These are phyloP conservation scores for Atractosteus spatula DNA, from an alignment of 2,113 vertebrate species.

Conservation along the genomic window DNA sequence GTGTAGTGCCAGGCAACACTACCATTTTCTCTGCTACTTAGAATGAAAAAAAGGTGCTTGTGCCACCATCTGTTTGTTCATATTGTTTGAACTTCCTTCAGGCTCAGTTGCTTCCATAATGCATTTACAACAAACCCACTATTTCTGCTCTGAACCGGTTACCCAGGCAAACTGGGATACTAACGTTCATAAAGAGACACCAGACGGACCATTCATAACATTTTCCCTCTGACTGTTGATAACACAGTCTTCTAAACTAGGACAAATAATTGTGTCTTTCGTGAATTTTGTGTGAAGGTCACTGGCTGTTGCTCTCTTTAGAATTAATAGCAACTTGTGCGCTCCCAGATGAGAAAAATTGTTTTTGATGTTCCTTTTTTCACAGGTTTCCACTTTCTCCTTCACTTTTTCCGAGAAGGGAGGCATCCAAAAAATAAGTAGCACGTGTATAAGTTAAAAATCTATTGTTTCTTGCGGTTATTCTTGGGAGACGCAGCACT, in stretches of 20 bases:
- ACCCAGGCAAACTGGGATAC: background rate
- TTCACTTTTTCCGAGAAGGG: background rate
- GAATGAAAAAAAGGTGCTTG: constrained; percentile 1
- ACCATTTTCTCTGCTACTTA: background rate
- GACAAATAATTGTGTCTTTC: too few relatives aligned
- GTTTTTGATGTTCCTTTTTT: constrained; percentile 33
- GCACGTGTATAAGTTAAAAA: too few relatives aligned
- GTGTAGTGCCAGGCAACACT: background rate
- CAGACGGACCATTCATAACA: too few relatives aligned
- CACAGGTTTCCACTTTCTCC: constrained; percentile 40
- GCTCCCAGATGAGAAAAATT: constrained; percentile 44
- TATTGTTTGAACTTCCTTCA: constrained; percentile 5
- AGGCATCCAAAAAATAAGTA: constrained; percentile 9
- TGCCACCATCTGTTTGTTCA: background rate
- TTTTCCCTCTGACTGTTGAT: too few relatives aligned
- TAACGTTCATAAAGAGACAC: too few relatives aligned
- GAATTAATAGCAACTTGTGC: constrained; percentile 59
- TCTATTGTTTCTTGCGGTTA: constrained; percentile 10
- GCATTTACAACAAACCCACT: background rate
- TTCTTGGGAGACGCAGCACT: constrained; percentile 43
- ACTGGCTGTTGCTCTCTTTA: constrained; percentile 36
- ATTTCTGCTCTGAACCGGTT: background rate
- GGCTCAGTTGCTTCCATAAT: background rate
- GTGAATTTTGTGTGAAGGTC: too few relatives aligned
- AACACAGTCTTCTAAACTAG: too few relatives aligned